These are phyloP conservation scores for Euphonia xanthogaster DNA, from an alignment of 2,797 vertebrate genomes.

Conservation along the genomic window DNA sequence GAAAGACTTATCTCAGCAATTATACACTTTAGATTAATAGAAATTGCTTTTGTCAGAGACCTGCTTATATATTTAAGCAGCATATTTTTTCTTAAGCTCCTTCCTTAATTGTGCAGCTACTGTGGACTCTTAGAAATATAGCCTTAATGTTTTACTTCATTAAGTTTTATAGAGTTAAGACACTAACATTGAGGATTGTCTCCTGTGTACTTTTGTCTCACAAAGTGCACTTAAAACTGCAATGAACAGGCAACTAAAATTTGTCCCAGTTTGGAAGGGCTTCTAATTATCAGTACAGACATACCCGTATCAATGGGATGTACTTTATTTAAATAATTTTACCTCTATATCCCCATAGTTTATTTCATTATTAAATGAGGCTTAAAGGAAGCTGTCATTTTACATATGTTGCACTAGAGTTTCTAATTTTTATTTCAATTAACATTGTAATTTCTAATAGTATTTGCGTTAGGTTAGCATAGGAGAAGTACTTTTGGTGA, in stretches of 20 bases:
- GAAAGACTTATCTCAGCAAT: not conserved
- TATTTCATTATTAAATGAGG: not conserved
- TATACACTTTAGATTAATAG: not conserved
- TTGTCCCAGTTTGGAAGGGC: not conserved
- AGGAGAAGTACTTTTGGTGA: not conserved
- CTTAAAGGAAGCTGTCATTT: not conserved
- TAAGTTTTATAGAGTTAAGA: constrained; percentile 1
- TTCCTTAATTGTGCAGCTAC: not conserved
- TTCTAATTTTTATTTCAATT: not conserved
- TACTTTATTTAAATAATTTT: not conserved
- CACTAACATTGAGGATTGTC: not conserved
- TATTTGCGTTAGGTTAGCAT: not conserved
- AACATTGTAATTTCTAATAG: not conserved
- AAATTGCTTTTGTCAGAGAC: not conserved
- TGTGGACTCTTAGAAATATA: not conserved
- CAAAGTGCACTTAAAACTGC: not conserved
- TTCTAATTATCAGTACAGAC: not conserved
- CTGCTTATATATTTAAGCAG: not conserved
- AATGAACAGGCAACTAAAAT: not conserved
- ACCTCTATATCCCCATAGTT: not conserved
- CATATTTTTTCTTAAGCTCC: not conserved
- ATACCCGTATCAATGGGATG: not conserved
- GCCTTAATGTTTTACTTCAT: not conserved
- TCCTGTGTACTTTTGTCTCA: not conserved
- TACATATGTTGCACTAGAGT: not conserved